Evolutionary conservation across 2,888 invertebrate species (phyloP).

Genomic region (Elegia similella): DNA sequence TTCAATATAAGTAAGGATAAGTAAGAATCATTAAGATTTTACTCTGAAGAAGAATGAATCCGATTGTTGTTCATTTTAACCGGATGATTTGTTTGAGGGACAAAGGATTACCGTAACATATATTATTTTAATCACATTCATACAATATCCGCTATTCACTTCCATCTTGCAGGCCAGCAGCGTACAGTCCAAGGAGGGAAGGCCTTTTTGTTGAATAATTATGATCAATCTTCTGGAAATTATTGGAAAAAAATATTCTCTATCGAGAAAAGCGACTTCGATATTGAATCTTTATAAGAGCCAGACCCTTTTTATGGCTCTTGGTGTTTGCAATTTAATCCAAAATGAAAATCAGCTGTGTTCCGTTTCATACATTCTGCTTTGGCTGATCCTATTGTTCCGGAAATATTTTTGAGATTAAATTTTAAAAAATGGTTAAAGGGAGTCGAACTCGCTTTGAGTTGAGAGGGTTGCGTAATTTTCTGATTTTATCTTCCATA

Average conservation of each 20-base stretch:
- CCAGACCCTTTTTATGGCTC: slow-evolving; percentile 19
- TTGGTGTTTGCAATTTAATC: slow-evolving; percentile 15
- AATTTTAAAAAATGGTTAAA: too few species aligned
- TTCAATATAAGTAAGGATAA: too few species aligned
- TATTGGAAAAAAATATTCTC: slow-evolving; percentile 32
- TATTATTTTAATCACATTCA: too few species aligned
- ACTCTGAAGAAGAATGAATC: too few species aligned
- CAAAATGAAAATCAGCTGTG: slow-evolving; percentile 4
- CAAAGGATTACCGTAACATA: too few species aligned
- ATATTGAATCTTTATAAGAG: slow-evolving; percentile 23
- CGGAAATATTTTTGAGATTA: not conserved
- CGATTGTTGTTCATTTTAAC: too few species aligned
- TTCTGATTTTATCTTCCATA: too few species aligned
- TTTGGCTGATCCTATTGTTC: not conserved
- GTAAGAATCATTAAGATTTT: too few species aligned
- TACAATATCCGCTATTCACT: slow-evolving; percentile 9
- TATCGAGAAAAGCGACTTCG: slow-evolving; percentile 23
- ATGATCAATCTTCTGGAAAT: slow-evolving; percentile 38
- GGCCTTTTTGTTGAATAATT: slow-evolving; percentile 37
- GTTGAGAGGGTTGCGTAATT: too few species aligned
- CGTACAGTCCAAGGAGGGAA: slow-evolving; percentile 16
- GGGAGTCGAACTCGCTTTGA: too few species aligned
- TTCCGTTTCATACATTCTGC: not conserved
- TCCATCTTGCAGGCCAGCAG: not conserved
- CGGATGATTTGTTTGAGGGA: too few species aligned